Conservation (phyloP, 2,888 invertebrate species). For the Dryobota labecula region DNA sequence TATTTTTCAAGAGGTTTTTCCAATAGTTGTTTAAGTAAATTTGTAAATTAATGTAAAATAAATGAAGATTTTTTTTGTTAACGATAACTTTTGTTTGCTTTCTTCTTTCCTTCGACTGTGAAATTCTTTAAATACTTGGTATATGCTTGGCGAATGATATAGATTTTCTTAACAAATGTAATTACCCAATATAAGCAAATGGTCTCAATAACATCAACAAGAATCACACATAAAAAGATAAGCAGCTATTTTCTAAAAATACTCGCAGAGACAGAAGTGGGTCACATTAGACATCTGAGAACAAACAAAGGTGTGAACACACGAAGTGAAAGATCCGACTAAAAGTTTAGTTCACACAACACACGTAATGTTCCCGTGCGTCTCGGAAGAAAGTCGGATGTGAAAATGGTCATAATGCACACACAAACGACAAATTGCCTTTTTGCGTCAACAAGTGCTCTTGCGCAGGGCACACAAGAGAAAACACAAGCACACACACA, state of each 20-base stretch:
- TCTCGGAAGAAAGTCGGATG: conserved; percentile 89
- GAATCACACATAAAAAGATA: conserved; percentile 45
- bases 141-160: conserved; percentile 16
- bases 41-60: conserved; percentile 90
- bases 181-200: conserved; percentile 17
- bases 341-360: conserved; percentile 74
- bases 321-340: conserved; percentile 74
- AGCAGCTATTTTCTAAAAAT: conserved; percentile 65
- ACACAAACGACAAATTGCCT: conserved; percentile 80
- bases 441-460: conserved; percentile 78
- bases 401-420: conserved; percentile 88
- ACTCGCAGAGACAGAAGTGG: conserved; percentile 59
- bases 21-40: conserved; percentile 77
- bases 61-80: conserved; percentile 90
- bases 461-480: conserved; percentile 76
- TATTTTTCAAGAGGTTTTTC: conserved; percentile 86
- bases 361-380: conserved; percentile 74
- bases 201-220: conserved; percentile 34
- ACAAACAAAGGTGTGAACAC: conserved; percentile 85
- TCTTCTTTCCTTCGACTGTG: conserved; percentile 23
- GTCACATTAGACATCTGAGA: conserved; percentile 74
- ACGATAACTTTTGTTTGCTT: conserved; percentile 72
- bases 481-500: conserved; percentile 72
- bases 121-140: background rate
- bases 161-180: background rate